phyloP scores from a whole-genome alignment of 2,888 invertebrate genomes.

The Athetis lepigone region DNA sequence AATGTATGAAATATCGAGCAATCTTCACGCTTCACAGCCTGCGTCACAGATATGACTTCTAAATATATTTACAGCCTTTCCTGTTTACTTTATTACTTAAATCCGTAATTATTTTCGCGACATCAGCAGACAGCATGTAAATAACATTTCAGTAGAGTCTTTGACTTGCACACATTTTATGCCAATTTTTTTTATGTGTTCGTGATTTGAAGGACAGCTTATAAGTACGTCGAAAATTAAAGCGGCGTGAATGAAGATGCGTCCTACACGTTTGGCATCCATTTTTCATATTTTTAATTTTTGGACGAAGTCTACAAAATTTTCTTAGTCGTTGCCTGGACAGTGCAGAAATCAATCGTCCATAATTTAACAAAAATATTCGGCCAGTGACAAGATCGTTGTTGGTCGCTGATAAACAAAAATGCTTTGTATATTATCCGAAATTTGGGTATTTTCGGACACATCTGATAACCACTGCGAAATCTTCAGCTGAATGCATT shows the following conservation, averaged over 20 bases:
- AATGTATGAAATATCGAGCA: constrained; percentile 46
- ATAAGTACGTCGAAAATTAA: constrained; percentile 20
- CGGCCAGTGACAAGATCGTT: background rate
- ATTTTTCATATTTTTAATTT: constrained; percentile 35
- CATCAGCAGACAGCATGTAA: constrained; percentile 10
- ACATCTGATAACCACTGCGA: background rate
- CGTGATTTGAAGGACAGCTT: constrained; percentile 31
- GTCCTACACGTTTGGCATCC: constrained; percentile 47
- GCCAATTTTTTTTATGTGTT: constrained; percentile 42
- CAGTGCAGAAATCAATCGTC: constrained; percentile 19
- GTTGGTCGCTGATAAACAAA: constrained; percentile 38
- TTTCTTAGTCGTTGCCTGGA: constrained; percentile 35
- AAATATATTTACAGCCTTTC: constrained; percentile 39
- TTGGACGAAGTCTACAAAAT: constrained; percentile 14
- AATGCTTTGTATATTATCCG: constrained; percentile 25
- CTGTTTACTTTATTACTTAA: constrained; percentile 21
- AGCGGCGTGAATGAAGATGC: constrained; percentile 44
- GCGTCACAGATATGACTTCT: constrained; percentile 31
- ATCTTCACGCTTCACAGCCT: constrained; percentile 48
- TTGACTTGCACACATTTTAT: constrained; percentile 43
- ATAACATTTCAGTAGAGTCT: constrained; percentile 26
- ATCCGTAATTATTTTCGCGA: constrained; percentile 5
- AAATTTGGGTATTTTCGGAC: constrained; percentile 22
- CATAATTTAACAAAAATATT: background rate
- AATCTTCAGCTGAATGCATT: constrained; percentile 15